Evolutionary conservation across 1,140 invertebrate species (phyloP).

Genomic region (Belonocnema kinseyi): DNA sequence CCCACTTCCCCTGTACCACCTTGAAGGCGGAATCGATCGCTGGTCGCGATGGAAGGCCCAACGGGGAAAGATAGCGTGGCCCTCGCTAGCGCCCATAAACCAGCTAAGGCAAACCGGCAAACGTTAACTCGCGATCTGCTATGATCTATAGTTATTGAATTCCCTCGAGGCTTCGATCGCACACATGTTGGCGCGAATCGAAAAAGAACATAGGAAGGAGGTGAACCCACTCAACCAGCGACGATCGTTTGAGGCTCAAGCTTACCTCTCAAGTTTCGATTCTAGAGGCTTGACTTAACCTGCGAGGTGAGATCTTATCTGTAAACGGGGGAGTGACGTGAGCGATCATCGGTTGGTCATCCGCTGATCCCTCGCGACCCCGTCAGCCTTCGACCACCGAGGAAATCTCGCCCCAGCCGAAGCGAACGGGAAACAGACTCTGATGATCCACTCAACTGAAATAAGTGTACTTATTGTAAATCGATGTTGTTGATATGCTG

Average conservation of each 20-base stretch:
- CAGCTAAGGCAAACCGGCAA: slow-evolving; percentile 41
- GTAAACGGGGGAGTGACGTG: slow-evolving; percentile 58
- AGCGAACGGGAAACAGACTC: no score
- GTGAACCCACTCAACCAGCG: slow-evolving; percentile 2
- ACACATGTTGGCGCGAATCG: slow-evolving; percentile 46
- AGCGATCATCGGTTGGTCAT: slow-evolving; percentile 56
- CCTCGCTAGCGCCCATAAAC: slow-evolving; percentile 34
- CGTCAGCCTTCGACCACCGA: slow-evolving; percentile 47
- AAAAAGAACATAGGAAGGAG: slow-evolving; percentile 9
- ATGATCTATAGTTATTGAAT: slow-evolving; percentile 68
- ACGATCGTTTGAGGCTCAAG: slow-evolving; percentile 37
- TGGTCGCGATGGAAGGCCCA: slow-evolving; percentile 9
- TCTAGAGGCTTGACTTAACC: slow-evolving; percentile 43
- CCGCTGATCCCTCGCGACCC: slow-evolving; percentile 46
- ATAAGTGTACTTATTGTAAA: no score
- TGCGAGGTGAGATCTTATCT: slow-evolving; percentile 59
- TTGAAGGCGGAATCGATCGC: slow-evolving; percentile 11
- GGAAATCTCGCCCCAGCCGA: slow-evolving; percentile 38
- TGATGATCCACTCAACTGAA: no score
- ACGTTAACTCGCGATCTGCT: slow-evolving; percentile 56
- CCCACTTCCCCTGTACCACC: not conserved
- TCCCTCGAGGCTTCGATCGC: slow-evolving; percentile 58
- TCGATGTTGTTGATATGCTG: no score
- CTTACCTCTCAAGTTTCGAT: slow-evolving; percentile 42
- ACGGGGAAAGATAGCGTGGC: slow-evolving; percentile 27